Evolutionary conservation across 2,888 invertebrate genomes (phyloP).

Genomic region (Tricholauxania praeusta): DNA sequence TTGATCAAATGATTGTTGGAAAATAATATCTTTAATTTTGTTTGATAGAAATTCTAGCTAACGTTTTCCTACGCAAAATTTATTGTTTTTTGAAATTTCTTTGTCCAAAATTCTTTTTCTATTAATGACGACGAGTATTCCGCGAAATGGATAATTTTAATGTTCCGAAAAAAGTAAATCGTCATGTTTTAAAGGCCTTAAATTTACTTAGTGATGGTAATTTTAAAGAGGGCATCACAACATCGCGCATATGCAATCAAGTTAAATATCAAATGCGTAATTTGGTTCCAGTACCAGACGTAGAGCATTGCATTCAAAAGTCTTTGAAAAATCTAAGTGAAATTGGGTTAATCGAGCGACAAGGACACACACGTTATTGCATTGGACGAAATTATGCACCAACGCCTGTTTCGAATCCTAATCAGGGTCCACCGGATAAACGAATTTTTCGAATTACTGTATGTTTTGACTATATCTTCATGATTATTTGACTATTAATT

Average conservation of each 20-base stretch:
- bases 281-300: slow-evolving; percentile 47
- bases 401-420: slow-evolving; percentile 10
- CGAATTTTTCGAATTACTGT: slow-evolving; percentile 44
- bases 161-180: slow-evolving; percentile 56
- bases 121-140: background rate
- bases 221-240: slow-evolving; percentile 32
- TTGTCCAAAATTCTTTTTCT: slow-evolving; percentile 12
- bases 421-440: slow-evolving; percentile 29
- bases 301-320: slow-evolving; percentile 45
- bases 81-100: slow-evolving; percentile 4
- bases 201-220: slow-evolving; percentile 40
- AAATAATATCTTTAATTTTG: slow-evolving; percentile 9
- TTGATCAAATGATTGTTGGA: background rate
- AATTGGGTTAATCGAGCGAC: slow-evolving; percentile 43
- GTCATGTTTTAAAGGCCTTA: slow-evolving; percentile 57
- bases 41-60: slow-evolving; percentile 14
- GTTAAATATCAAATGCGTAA: slow-evolving; percentile 52
- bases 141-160: slow-evolving; percentile 52
- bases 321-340: slow-evolving; percentile 50
- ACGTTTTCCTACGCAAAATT: slow-evolving; percentile 15
- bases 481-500: background rate
- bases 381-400: slow-evolving; percentile 20
- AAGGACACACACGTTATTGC: slow-evolving; percentile 33
- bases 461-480: background rate
- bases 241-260: slow-evolving; percentile 40